Evolutionary conservation across 2,888 invertebrate genomes (phyloP).

Genomic region (Platynereis dumerilii): DNA sequence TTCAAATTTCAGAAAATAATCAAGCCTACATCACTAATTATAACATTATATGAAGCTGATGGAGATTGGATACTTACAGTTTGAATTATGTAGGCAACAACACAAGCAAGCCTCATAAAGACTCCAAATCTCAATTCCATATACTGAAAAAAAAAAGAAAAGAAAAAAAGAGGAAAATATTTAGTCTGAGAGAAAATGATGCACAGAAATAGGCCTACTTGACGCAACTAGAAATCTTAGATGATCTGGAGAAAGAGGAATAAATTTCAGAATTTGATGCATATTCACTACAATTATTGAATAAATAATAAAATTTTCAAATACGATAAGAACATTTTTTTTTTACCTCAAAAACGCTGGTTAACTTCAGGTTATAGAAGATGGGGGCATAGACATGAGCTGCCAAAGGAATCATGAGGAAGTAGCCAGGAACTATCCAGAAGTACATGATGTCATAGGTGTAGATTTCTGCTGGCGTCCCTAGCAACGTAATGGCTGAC

Average conservation of each 20-base stretch:
- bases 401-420: constrained; percentile 54
- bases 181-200: too few relatives aligned
- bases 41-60: neutral
- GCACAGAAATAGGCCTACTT: too few relatives aligned
- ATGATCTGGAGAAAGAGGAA: too few relatives aligned
- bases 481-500: constrained; percentile 61
- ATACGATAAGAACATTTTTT: too few relatives aligned
- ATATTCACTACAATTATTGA: too few relatives aligned
- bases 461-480: constrained; percentile 59
- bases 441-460: constrained; percentile 35
- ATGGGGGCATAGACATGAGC: constrained; percentile 38
- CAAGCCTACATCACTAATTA: too few relatives aligned
- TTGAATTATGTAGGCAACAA: constrained; percentile 84
- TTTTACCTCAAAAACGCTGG: constrained; percentile 42
- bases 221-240: too few relatives aligned
- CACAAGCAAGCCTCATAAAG: constrained; percentile 77
- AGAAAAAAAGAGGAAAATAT: neutral
- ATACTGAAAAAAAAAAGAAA: constrained; percentile 71
- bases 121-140: constrained; percentile 83
- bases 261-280: too few relatives aligned
- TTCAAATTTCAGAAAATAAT: too few relatives aligned
- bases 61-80: constrained; percentile 72
- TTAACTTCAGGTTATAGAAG: constrained; percentile 40
- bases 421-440: constrained; percentile 43
- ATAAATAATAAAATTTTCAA: too few relatives aligned